These are phyloP conservation scores for Labroides dimidiatus DNA, from an alignment of 2,797 vertebrate species.

Conservation along the genomic window DNA sequence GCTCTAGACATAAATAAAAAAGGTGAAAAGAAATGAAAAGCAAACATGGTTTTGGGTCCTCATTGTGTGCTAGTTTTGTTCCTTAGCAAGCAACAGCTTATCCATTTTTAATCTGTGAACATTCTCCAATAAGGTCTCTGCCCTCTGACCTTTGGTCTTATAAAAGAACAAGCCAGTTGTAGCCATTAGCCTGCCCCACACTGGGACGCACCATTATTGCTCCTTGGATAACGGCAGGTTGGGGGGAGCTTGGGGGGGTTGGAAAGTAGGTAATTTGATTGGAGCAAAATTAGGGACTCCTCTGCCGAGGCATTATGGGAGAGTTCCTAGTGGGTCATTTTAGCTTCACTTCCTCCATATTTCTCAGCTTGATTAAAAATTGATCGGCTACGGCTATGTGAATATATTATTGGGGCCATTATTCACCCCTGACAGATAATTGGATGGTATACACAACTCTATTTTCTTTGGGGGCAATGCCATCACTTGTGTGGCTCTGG, in stretches of 20 bases:
- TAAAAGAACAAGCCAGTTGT: conserved; percentile 86
- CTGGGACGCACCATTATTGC: conserved; percentile 93
- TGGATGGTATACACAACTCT: conserved; percentile 95
- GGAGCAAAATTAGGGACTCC: conserved; percentile 96
- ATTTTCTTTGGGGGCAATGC: conserved; percentile 97
- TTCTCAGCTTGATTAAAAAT: conserved; percentile 99
- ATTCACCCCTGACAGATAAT: conserved; percentile 99
- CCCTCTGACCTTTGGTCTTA: conserved; percentile 85
- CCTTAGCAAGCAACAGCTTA: conserved; percentile 85
- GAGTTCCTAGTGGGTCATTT: conserved; percentile 98
- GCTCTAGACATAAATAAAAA: no score
- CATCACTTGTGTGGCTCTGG: conserved; percentile 75
- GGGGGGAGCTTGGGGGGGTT: conserved; percentile 67
- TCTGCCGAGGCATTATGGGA: conserved; percentile 92
- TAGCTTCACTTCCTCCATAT: conserved; percentile 99
- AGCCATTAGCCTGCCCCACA: conserved; percentile 90
- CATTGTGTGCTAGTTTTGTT: conserved; percentile 29
- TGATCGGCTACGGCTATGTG: conserved; percentile 99
- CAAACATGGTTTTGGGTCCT: not conserved
- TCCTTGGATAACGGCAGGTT: conserved; percentile 57
- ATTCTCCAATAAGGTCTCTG: conserved; percentile 89
- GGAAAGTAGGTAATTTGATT: conserved; percentile 96
- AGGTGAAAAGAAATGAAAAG: no score
- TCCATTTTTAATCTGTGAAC: conserved; percentile 92
- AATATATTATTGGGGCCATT: conserved; percentile 99